Evolutionary conservation across 2,113 vertebrate species (phyloP).

Genomic region (Plestiodon gilberti): DNA sequence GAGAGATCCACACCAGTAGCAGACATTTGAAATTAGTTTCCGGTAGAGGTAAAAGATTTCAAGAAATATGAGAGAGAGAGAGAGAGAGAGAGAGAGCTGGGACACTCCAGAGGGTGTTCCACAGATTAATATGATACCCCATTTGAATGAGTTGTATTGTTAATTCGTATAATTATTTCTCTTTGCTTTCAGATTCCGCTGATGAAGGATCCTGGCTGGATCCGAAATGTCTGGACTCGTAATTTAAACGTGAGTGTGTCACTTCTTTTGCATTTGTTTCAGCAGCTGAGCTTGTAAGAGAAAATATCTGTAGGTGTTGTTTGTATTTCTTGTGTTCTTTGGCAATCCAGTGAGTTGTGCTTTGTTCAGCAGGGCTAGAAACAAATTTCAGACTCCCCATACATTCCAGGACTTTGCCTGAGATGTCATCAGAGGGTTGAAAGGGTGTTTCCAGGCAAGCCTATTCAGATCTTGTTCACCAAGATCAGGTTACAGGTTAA

Average conservation of each 20-base stretch:
- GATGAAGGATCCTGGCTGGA: constrained; percentile 80
- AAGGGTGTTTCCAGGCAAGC: neutral
- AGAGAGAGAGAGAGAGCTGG: no score
- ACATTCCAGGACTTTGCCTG: neutral
- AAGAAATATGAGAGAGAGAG: neutral
- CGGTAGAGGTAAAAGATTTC: neutral
- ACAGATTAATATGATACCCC: neutral
- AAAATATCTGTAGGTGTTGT: neutral
- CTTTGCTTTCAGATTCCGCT: constrained; percentile 75
- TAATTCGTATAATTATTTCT: constrained; percentile 14
- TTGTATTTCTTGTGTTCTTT: neutral
- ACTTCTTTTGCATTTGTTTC: constrained; percentile 2
- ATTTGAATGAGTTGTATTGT: neutral
- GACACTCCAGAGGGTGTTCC: neutral
- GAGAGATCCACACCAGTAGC: no score
- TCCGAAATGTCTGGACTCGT: constrained; percentile 76
- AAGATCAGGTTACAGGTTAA: neutral
- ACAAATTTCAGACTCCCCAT: neutral
- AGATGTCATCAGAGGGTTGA: neutral
- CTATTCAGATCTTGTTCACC: neutral
- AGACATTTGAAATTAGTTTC: neutral
- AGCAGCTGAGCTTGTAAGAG: neutral
- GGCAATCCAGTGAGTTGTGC: neutral
- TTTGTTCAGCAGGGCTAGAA: neutral
- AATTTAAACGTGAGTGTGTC: constrained; percentile 75